A percentile compares a stretch with the other conserved stretches of the same genome.
Conservation (phyloP, 92 coral and sea anemone species). For the Nematostella vectensis region DNA sequence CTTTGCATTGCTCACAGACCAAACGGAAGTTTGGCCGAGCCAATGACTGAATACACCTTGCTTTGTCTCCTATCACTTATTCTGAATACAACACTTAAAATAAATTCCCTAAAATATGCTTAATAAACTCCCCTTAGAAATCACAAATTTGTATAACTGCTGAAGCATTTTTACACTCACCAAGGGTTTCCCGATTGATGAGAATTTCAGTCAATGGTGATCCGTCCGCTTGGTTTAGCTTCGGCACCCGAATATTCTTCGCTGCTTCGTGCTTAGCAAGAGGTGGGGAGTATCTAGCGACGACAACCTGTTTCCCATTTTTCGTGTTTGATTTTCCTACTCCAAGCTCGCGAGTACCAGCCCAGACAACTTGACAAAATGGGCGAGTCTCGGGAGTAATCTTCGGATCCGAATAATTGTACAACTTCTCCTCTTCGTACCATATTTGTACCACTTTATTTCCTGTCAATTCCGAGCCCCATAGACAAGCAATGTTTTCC, state of each 20-base stretch:
- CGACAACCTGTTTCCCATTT: slow-evolving; percentile 84
- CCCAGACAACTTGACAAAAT: slow-evolving; percentile 94
- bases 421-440: slow-evolving; percentile 84
- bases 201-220: slow-evolving; percentile 7
- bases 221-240: slow-evolving; percentile 19
- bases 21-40: too few relatives aligned
- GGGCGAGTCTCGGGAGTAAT: slow-evolving; percentile 75
- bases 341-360: slow-evolving; percentile 81
- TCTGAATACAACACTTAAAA: too few relatives aligned
- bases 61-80: too few relatives aligned
- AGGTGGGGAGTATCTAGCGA: slow-evolving; percentile 87
- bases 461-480: slow-evolving; percentile 96
- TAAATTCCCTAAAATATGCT: too few relatives aligned
- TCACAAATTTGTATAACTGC: too few relatives aligned
- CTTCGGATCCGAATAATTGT: slow-evolving; percentile 48
- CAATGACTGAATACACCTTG: too few relatives aligned
- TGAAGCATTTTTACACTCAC: too few relatives aligned
- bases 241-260: slow-evolving; percentile 47
- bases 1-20: too few relatives aligned
- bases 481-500: slow-evolving; percentile 80
- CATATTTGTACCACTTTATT: slow-evolving; percentile 81
- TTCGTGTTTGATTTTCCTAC: slow-evolving; percentile 75
- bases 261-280: slow-evolving; percentile 50
- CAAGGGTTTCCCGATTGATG: slow-evolving; percentile 2
- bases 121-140: too few relatives aligned